Base-by-base conservation (phyloP, 2,113 vertebrate genomes). In the Leptobrachium leishanense region DNA sequence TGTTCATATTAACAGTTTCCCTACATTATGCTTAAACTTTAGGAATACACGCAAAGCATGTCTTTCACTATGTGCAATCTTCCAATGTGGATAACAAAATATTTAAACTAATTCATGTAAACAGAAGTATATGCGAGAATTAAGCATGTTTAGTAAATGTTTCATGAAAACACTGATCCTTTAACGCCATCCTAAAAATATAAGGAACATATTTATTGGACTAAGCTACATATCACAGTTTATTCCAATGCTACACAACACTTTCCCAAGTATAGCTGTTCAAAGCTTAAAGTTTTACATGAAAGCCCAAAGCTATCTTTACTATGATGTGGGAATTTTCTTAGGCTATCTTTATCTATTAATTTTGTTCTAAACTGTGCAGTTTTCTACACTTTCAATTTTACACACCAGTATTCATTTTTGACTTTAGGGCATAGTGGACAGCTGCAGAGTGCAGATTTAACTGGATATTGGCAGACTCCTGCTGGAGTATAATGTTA, bases 381-480 rank as follows among this genome's bases (percentile, higher is more conserved):
- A 76, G 40, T 77, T 89, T 90, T 88, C 82, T 88, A n/a, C 71
- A 85, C 73, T 87, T 89, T 68, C 79, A 82, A 74, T 87, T 88
- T 91, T 87, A 87, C 85, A 86, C 76, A 83, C 72, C 68, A 86
- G 79, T 83, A 84, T 90, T 87, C 76, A 79, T 88, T 91, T 88
- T 82, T 87, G 75, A 87, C 85, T 86, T 78, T 40, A 81, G 85
- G 86, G 82, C 74, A 87, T 84, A 83, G 81, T 1, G 13, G 88
- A 84, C 86, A 89, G 77, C 82, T 90, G 87, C 82, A 88, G 81
- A 88, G 67, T 75, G 70, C 83, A 89, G 65, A 85, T 85, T 79
- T 84, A 86, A 63, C 66, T 78, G 55, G 53, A 76, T 83, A 59
- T 81, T 90, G 84, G 87, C 89, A 90, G 76, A 76, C 81, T 62